Conservation (phyloP, 2,797 vertebrate genomes). For the Melanotaenia maccullochi region DNA sequence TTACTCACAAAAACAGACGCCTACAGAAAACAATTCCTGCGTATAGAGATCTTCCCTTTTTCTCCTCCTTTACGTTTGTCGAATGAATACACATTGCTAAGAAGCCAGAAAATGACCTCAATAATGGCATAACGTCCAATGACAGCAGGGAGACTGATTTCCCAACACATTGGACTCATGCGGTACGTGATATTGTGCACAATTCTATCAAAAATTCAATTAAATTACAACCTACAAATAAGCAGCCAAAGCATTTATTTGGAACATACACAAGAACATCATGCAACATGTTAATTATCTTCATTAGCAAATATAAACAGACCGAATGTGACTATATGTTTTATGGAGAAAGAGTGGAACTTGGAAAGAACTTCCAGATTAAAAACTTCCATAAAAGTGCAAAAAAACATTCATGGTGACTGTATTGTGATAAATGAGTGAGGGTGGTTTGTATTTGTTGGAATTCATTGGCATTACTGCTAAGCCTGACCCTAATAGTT, state of each 20-base stretch:
- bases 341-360: constrained; percentile 28
- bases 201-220: neutral
- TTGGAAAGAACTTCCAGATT: constrained; percentile 25
- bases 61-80: neutral
- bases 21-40: neutral
- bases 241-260: neutral
- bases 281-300: neutral
- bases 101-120: constrained; percentile 15
- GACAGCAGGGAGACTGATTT: constrained; percentile 30
- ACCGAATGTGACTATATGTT: neutral
- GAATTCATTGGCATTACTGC: neutral
- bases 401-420: constrained; percentile 26
- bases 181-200: constrained; percentile 1
- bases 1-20: constrained; percentile 21
- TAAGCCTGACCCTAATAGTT: constrained; percentile 3
- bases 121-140: neutral
- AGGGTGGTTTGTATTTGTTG: constrained; percentile 18
- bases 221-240: neutral
- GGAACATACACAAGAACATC: neutral
- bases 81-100: neutral
- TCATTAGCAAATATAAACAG: constrained; percentile 7
- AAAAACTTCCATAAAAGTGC: constrained; percentile 29
- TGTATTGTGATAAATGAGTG: constrained; percentile 14
- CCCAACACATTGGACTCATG: constrained; percentile 9
- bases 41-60: neutral